phyloP scores from a whole-genome alignment of 2,888 invertebrate species.

The Drosophila stalkeri region DNA sequence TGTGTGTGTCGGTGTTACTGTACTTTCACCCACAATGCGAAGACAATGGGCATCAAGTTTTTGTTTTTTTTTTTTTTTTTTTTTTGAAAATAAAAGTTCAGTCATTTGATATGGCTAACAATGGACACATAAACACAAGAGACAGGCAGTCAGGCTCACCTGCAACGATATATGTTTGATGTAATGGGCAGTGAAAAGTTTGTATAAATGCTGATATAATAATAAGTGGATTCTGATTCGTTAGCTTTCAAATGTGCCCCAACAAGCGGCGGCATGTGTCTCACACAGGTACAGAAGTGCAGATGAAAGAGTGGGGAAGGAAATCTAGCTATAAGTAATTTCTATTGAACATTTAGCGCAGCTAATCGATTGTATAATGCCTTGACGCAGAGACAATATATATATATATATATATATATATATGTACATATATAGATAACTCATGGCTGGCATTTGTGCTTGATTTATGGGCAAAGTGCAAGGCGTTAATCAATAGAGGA shows the following conservation, averaged over 20 bases:
- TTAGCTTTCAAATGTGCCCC: conserved; percentile 29
- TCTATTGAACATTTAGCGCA: conserved; percentile 59
- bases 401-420: not conserved
- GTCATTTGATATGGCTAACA: conserved; percentile 61
- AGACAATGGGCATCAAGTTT: conserved; percentile 59
- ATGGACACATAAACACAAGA: conserved; percentile 51
- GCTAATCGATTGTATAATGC: conserved; percentile 60
- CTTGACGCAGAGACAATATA: conserved; percentile 21
- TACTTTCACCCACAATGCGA: conserved; percentile 68
- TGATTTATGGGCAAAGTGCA: conserved; percentile 67
- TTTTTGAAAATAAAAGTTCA: conserved; percentile 54
- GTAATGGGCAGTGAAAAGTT: conserved; percentile 55
- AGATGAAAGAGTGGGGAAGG: not conserved
- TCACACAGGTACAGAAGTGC: conserved; percentile 4
- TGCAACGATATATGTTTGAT: conserved; percentile 56
- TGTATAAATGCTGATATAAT: conserved; percentile 28
- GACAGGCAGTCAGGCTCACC: conserved; percentile 50
- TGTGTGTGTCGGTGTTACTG: conserved; percentile 18
- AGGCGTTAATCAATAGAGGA: conserved; percentile 50
- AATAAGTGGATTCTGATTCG: conserved; percentile 38
- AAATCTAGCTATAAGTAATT: conserved; percentile 55
- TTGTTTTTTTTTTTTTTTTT: conserved; percentile 21
- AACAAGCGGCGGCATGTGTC: conserved; percentile 37
- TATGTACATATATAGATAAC: conserved; percentile 23
- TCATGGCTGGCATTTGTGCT: conserved; percentile 45